Evolutionary conservation across 2,113 vertebrate species (phyloP).

Genomic region (Phrynocephalus versicolor): DNA sequence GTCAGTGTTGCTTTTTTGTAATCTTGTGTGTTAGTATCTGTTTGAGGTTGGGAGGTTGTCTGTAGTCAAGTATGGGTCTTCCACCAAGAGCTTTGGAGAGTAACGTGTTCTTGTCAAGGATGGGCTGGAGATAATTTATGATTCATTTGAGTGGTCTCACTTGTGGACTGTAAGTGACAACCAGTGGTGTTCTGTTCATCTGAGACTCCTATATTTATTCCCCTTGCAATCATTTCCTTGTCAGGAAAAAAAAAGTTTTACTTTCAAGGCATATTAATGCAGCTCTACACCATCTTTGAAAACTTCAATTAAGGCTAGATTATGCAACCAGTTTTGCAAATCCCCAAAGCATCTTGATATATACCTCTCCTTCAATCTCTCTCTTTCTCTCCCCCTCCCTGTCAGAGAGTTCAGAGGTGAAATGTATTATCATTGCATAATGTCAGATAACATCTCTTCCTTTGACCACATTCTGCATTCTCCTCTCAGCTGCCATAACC

Average conservation of each 20-base stretch:
- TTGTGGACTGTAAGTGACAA: too few relatives aligned
- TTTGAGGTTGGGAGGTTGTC: too few relatives aligned
- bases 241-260: conserved; percentile 12
- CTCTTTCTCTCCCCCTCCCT: too few relatives aligned
- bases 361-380: background rate
- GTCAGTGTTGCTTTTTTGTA: too few relatives aligned
- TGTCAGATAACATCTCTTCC: conserved; percentile 5
- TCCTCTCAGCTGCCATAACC: conserved; percentile 1
- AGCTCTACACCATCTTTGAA: conserved; percentile 3
- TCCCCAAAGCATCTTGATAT: background rate
- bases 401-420: background rate
- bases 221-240: conserved; percentile 47
- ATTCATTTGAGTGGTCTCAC: too few relatives aligned
- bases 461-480: conserved; percentile 6
- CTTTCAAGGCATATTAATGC: conserved; percentile 7
- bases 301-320: conserved; percentile 43
- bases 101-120: too few relatives aligned
- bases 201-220: conserved; percentile 45
- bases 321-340: conserved; percentile 2
- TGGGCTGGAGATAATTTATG: too few relatives aligned
- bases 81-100: too few relatives aligned
- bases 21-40: too few relatives aligned
- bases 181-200: too few relatives aligned
- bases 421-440: conserved; percentile 10
- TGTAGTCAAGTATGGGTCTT: too few relatives aligned